Evolutionary conservation across 2,888 invertebrate genomes (phyloP), one percentile per base, ranked within the genome.

Genomic region (Zygothrica quintamaculata): DNA sequence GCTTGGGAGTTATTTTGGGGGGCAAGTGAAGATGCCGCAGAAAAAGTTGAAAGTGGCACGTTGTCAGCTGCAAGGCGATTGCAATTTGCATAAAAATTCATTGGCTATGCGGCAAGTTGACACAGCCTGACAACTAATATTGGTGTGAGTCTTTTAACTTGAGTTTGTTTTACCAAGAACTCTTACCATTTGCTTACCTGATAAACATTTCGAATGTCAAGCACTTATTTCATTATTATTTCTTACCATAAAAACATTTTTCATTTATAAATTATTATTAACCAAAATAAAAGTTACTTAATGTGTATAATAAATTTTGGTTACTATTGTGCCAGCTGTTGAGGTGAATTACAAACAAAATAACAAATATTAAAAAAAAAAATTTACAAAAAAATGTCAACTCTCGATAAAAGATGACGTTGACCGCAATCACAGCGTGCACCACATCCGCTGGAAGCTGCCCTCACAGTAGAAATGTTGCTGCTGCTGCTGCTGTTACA

Each of bases 71-170:
- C 76, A 79, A 75, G 81, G 77, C 68, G 72, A 76, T 69, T 82
- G 81, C 87, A 86, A 88, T 88, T 88, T 88, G 88, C 88, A 88
- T 88, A 88, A 88, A 88, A 88, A 88, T 88, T 88, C 87, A 88
- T 88, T 88, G 87, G 81, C 72, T 76, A 74, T 69, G 69, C 77
- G 74, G 69, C 65, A 80, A 84, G 68, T 73, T 77, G 75, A 65
- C 75, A 56, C 51, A 56, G 51, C 37, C 64, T 53, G 59, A 42
- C 48, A 13, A 22, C 29, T 22, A 44, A 55, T n/a, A 22, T 22
- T 53, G 16, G 42, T 33, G 33, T 48, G 56, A 65, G 55, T 59
- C 47, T 39, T n/a, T n/a, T 44, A 47, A 58, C 65, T 58, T 70
- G 70, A 55, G 52, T n/a, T n/a, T 22, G 18, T 22, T 22, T 5